Evolutionary conservation across 1,140 invertebrate genomes (phyloP).

Genomic region (Diorhabda carinulata): DNA sequence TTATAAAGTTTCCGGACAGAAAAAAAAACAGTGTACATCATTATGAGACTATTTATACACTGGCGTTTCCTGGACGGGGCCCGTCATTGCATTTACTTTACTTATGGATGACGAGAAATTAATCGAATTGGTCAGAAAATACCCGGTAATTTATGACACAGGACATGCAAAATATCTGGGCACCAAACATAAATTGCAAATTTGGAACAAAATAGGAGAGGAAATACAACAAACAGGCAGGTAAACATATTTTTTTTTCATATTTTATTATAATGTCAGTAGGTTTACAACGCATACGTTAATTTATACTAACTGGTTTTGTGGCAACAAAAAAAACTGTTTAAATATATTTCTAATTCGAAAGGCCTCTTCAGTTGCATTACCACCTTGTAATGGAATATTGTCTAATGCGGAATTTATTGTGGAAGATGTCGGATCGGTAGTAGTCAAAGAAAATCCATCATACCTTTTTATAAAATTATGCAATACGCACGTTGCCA

Average conservation of each 20-base stretch:
- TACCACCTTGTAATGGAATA: conserved; percentile 20
- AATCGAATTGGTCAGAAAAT: conserved; percentile 3
- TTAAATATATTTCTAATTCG: conserved; percentile 15
- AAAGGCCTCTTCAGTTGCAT: conserved; percentile 16
- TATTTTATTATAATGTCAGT: too few species aligned
- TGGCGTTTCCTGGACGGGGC: too few species aligned
- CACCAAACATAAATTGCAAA: background rate
- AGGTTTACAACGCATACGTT: background rate
- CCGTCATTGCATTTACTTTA: too few species aligned
- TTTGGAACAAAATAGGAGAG: conserved; percentile 18
- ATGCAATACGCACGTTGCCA: too few species aligned
- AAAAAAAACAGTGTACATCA: too few species aligned
- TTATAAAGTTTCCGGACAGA: too few species aligned
- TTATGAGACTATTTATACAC: too few species aligned
- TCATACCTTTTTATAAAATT: conserved; percentile 16
- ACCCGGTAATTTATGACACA: conserved; percentile 14
- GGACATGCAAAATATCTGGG: conserved; percentile 14
- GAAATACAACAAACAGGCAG: conserved; percentile 5
- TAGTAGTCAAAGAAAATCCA: background rate
- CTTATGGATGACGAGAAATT: conserved; percentile 4
- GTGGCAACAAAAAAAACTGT: too few species aligned
- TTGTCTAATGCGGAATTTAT: conserved; percentile 11
- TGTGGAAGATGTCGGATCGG: background rate
- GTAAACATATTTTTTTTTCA: conserved; percentile 8
- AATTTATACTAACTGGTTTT: too few species aligned